Percentiles rank a stretch among this genome's conserved stretches.
phyloP scores from a whole-genome alignment of 2,113 vertebrate genomes.

The Mesocricetus auratus region DNA sequence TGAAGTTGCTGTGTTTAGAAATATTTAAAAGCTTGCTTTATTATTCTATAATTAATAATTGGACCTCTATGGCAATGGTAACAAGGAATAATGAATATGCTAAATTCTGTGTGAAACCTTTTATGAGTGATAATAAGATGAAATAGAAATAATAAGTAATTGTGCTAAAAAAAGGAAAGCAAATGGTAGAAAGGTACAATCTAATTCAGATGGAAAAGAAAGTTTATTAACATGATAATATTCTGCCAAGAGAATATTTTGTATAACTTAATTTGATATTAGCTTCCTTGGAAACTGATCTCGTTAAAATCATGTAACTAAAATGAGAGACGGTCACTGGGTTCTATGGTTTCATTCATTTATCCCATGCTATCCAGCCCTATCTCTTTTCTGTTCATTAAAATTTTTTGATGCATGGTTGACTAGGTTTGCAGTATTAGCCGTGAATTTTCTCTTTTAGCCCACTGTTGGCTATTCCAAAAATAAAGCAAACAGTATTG shows the following conservation, averaged over 20 bases:
- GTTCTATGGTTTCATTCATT: not conserved
- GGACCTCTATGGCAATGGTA: slow-evolving; percentile 57
- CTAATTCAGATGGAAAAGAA: slow-evolving; percentile 70
- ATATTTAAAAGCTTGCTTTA: slow-evolving; percentile 65
- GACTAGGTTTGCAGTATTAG: not conserved
- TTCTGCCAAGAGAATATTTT: slow-evolving; percentile 43
- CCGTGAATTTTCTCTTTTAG: not conserved
- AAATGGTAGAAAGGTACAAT: slow-evolving; percentile 39
- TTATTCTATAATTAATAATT: slow-evolving; percentile 76
- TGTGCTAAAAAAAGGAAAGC: slow-evolving; percentile 48
- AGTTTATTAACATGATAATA: slow-evolving; percentile 71
- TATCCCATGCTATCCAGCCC: not conserved
- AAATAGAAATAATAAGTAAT: slow-evolving; percentile 73
- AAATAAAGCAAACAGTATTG: not conserved
- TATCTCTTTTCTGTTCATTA: not conserved
- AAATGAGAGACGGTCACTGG: not conserved
- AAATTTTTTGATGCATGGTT: not conserved
- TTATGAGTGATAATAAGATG: slow-evolving; percentile 76
- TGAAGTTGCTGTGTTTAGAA: slow-evolving; percentile 48
- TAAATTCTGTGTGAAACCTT: slow-evolving; percentile 79
- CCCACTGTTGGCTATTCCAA: not conserved
- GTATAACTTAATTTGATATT: slow-evolving; percentile 19
- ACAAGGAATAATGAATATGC: slow-evolving; percentile 73
- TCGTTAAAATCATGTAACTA: slow-evolving; percentile 37
- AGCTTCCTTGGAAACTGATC: slow-evolving; percentile 12